Evolutionary conservation across 64 coral and sea anemone genomes (phyloP).

Genomic region (Pachyseris speciosa): DNA sequence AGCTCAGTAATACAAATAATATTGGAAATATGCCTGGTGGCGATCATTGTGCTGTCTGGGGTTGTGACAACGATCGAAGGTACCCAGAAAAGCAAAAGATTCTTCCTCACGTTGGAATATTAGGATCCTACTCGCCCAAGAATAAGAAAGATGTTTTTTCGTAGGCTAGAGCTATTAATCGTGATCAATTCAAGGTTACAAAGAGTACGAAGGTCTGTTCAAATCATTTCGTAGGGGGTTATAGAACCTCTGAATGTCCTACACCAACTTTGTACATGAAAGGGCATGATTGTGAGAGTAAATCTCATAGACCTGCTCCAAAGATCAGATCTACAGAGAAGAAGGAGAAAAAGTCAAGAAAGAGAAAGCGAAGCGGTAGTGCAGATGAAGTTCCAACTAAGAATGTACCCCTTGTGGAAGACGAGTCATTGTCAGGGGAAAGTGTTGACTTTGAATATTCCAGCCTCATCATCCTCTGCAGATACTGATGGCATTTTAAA

Average conservation of each 20-base stretch:
- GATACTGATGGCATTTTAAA: neutral
- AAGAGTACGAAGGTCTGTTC: too few relatives aligned
- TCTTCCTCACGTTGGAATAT: too few relatives aligned
- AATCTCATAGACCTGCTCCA: neutral
- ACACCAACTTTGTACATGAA: neutral
- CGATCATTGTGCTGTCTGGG: too few relatives aligned
- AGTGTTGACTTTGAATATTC: neutral
- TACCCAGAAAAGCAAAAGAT: too few relatives aligned
- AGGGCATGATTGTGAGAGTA: neutral
- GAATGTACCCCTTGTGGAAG: neutral
- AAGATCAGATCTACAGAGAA: neutral
- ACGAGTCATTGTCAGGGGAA: neutral
- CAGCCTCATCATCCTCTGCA: neutral
- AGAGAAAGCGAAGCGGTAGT: neutral
- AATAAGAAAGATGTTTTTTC: too few relatives aligned
- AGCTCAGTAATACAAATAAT: too few relatives aligned
- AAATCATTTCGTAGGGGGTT: neutral
- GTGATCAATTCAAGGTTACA: too few relatives aligned
- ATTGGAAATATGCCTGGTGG: too few relatives aligned
- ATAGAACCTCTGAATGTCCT: constrained; percentile 6
- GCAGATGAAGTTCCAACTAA: neutral
- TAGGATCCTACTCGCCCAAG: too few relatives aligned
- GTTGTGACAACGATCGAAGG: too few relatives aligned
- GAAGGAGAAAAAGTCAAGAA: neutral
- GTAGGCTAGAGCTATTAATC: too few relatives aligned